Evolutionary conservation across 1,140 invertebrate genomes (phyloP), one percentile per base, ranked within the genome.

Genomic region (Drosophila sucinea): DNA sequence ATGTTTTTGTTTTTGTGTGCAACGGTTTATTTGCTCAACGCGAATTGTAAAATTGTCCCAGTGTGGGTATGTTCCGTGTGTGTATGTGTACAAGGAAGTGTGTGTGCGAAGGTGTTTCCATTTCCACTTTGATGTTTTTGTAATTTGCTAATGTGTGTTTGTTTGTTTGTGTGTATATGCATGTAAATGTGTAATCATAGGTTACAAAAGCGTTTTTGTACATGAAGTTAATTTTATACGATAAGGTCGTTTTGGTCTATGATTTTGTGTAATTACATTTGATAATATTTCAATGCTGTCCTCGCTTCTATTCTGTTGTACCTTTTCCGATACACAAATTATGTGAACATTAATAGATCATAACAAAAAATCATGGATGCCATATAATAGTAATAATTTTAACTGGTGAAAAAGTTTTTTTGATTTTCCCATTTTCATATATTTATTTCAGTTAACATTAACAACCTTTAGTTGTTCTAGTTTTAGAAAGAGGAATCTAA

Each of bases 191-290:
- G 73, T 89, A 87, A 84, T 78, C 85, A 65, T 81, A 69, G 84
- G 77, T 84, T 89, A 89, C 80, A 87, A 89, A 89, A 82, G 65
- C 84, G 41, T 72, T 87, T 87, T 89, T 67, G 79, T 60, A 76
- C 76, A 83, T 79, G 68, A 67, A 83, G 73, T 76, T 80, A 72
- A 78, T 89, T 89, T 83, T 80, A 79, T 79, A 77, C 84, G 68
- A 87, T 87, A 87, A 87, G 84, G 84, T 81, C 83, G 83, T 89
- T 80, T 89, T 87, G 84, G 73, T 89, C 71, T 78, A 84, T 80
- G 77, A 75, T 81, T 87, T 89, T 87, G 77, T 80, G 84, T 87
- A 87, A 87, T 87, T 87, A 66, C 84, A 76, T 84, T 84, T 89
- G 77, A 87, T 87, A 81, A 87, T 70, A 77, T 81, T 86, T 86